Evolutionary conservation across 2,113 vertebrate genomes (phyloP).

Genomic region (Tachycineta bicolor): DNA sequence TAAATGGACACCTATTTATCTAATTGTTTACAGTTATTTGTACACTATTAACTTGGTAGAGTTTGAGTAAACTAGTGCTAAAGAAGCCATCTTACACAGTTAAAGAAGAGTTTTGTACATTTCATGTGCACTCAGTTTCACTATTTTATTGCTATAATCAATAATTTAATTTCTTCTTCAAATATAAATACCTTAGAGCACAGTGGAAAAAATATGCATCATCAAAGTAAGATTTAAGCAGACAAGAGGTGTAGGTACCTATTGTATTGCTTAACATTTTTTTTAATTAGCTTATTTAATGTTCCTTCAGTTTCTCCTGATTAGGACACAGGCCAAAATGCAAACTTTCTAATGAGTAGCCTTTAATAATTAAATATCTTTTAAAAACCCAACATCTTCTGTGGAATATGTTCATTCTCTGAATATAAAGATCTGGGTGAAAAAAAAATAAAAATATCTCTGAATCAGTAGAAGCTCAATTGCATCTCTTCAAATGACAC

Average conservation of each 20-base stretch:
- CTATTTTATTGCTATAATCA: background rate
- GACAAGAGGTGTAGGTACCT: background rate
- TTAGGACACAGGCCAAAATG: background rate
- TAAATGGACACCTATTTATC: background rate
- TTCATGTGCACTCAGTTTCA: background rate
- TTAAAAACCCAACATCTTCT: background rate
- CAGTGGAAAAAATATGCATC: background rate
- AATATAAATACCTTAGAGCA: background rate
- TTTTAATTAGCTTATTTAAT: background rate
- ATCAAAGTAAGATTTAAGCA: background rate
- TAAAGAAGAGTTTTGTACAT: background rate
- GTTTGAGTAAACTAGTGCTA: background rate
- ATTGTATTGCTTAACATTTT: background rate
- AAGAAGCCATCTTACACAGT: background rate
- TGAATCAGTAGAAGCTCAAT: background rate
- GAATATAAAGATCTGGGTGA: background rate
- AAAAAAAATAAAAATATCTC: too few species aligned
- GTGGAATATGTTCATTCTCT: background rate
- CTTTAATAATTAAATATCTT: background rate
- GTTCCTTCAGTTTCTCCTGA: background rate
- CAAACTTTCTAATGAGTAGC: background rate
- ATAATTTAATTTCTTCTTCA: background rate
- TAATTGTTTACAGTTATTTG: background rate
- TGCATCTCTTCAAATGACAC: background rate
- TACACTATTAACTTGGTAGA: background rate